A percentile compares a stretch with the other conserved stretches of the same genome.
These are phyloP conservation scores for Panthera leo DNA, from an alignment of 2,113 vertebrate species.

Conservation along the genomic window DNA sequence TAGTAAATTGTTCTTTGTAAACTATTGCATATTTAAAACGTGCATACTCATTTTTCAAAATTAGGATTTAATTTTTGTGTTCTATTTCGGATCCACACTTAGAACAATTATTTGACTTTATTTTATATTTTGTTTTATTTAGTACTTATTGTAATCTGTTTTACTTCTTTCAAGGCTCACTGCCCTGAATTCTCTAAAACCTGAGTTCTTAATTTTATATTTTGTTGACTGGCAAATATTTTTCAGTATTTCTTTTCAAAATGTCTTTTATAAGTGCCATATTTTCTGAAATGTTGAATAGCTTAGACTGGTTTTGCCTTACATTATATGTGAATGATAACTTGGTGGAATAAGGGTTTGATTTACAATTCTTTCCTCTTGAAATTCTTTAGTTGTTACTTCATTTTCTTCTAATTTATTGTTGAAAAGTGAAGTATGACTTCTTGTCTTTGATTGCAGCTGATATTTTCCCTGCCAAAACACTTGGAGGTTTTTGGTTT, in stretches of 20 bases:
- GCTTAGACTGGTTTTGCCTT: conserved; percentile 2
- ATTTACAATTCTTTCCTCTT: conserved; percentile 13
- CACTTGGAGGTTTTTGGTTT: not conserved
- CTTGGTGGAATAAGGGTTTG: not conserved
- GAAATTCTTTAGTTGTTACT: conserved; percentile 13
- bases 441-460: not conserved
- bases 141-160: not conserved
- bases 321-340: not conserved
- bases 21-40: conserved; percentile 21
- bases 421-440: not conserved
- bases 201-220: not conserved
- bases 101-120: not conserved
- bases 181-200: not conserved
- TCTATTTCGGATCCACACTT: not conserved
- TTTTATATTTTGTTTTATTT: not conserved
- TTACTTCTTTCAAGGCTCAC: not conserved
- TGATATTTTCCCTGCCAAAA: not conserved
- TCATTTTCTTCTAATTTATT: conserved; percentile 44
- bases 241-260: not conserved
- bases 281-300: not conserved
- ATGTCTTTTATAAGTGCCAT: not conserved
- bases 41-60: not conserved
- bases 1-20: not conserved
- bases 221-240: conserved; percentile 29
- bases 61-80: not conserved